Evolutionary conservation across 1,140 invertebrate species (phyloP), one percentile per base, ranked within the genome.

Genomic region (Nasonia vitripennis): DNA sequence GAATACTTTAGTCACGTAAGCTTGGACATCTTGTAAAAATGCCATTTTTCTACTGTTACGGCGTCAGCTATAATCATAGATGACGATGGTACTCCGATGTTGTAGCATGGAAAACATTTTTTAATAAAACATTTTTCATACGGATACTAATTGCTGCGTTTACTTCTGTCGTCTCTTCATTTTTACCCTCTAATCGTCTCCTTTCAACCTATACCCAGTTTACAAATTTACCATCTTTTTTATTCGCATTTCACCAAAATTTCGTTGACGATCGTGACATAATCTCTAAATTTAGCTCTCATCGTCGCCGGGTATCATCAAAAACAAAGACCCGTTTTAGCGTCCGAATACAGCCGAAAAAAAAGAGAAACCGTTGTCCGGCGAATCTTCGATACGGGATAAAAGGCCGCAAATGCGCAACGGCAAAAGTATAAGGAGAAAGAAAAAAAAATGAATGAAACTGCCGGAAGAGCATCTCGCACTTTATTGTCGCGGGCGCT

Each of bases 91-190:
- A 89, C 89, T 90, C 89, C 89, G 87, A 90, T 87, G 89, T 91
- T 91, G 89, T 91, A 91, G 88, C 88, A 89, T 90, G 88, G 85
- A 90, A 87, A 87, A 90, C 88, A 90, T 90, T 91, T 91, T 90
- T 88, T 89, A 91, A 91, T 91, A 91, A 91, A 91, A 88, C 87
- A 89, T 88, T 90, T 90, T 91, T 90, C 89, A 90, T 91, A 91
- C 88, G 79, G 62, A 78, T 74, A 78, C 41, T 81, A 80, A 85
- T 79, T 79, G 14, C 70, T 17, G 45, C 27, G 45, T 55, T 83
- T 68, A 23, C 14, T 37, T 6, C 70, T 37, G 34, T 55, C 51
- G 68, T 71, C 68, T 31, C 3, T 84, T 79, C 73, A 80, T 79
- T 74, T 23, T 74, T 23, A 17, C 31, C 20, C 37, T 75, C 73